Percentiles rank a stretch among this genome's conserved stretches.
Conservation (phyloP, 2,797 vertebrate genomes). For the Chaunax sp. region DNA sequence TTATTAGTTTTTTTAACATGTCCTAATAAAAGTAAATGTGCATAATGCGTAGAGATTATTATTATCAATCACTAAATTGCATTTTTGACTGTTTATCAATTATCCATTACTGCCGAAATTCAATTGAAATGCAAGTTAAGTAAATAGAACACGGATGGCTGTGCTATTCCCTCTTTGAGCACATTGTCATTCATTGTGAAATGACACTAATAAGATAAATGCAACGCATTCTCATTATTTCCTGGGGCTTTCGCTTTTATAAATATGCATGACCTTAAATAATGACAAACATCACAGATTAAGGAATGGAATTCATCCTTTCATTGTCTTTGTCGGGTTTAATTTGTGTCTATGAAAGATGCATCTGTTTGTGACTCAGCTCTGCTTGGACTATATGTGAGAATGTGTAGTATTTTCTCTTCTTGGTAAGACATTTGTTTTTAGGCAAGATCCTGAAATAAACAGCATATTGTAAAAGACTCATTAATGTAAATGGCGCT, state of each 20-base stretch:
- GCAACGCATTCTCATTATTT: constrained; percentile 64
- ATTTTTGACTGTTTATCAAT: constrained; percentile 14
- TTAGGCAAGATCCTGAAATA: neutral
- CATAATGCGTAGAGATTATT: neutral
- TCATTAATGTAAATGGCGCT: constrained; percentile 15
- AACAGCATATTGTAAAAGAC: constrained; percentile 5
- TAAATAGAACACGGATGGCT: constrained; percentile 34
- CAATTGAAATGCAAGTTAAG: constrained; percentile 43
- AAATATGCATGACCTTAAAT: constrained; percentile 77
- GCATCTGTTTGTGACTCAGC: constrained; percentile 39
- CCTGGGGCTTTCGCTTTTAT: constrained; percentile 59
- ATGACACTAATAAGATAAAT: constrained; percentile 69
- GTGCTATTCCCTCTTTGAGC: constrained; percentile 49
- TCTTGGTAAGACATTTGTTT: constrained; percentile 23
- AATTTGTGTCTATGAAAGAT: constrained; percentile 53
- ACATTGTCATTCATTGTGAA: constrained; percentile 65
- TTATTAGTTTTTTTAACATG: neutral
- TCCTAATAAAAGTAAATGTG: neutral
- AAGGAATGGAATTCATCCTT: constrained; percentile 58
- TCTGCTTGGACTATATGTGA: constrained; percentile 27
- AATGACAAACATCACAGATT: constrained; percentile 54
- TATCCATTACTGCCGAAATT: constrained; percentile 34
- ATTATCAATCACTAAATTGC: neutral
- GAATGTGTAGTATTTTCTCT: neutral
- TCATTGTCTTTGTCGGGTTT: constrained; percentile 46